Conservation (phyloP, 2,113 vertebrate species). For the Dipodomys spectabilis region DNA sequence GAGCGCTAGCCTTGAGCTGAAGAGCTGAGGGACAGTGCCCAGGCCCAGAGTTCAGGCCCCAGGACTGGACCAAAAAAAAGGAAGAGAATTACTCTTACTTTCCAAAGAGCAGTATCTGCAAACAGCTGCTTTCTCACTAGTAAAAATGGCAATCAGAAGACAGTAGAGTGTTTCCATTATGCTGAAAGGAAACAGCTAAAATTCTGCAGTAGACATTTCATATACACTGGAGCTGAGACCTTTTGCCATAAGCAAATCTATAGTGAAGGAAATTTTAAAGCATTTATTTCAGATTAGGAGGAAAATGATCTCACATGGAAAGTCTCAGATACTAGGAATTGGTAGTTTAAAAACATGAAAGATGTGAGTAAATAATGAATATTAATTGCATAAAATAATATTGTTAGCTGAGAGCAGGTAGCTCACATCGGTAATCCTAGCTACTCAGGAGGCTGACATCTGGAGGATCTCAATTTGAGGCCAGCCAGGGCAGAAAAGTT, state of each 20-base stretch:
- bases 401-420: too few species aligned
- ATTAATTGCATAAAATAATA: too few species aligned
- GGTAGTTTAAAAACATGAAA: not conserved
- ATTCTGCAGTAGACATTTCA: not conserved
- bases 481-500: too few species aligned
- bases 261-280: constrained; percentile 42
- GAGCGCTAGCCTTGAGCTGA: too few species aligned
- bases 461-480: too few species aligned
- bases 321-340: too few species aligned
- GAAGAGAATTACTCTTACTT: constrained; percentile 19
- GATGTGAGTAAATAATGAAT: not conserved
- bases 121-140: not conserved
- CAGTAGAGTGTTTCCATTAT: not conserved
- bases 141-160: not conserved
- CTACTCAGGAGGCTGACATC: too few species aligned
- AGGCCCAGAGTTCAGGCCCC: too few species aligned
- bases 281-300: not conserved
- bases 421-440: too few species aligned
- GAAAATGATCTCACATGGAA: too few species aligned
- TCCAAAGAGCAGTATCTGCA: constrained; percentile 7
- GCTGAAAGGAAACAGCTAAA: not conserved
- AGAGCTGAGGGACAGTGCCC: too few species aligned
- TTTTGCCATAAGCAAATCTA: constrained; percentile 34
- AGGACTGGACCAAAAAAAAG: too few species aligned
- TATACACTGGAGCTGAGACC: not conserved